These are phyloP conservation scores for Esox masquinongy DNA, from an alignment of 2,797 vertebrate species.

Conservation along the genomic window DNA sequence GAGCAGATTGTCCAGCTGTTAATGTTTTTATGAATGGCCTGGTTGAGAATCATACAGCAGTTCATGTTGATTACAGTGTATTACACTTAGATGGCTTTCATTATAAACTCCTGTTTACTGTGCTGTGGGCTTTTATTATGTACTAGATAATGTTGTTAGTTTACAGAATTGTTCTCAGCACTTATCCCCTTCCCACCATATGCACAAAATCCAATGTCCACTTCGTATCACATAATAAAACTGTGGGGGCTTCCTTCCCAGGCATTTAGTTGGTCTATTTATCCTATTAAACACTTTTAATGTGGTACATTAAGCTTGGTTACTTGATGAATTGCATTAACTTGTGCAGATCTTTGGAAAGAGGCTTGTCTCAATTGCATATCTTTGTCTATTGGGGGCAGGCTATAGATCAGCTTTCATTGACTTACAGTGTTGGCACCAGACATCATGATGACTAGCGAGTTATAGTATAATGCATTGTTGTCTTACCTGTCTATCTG, in stretches of 20 bases:
- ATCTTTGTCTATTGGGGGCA: constrained; percentile 31
- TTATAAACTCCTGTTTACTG: neutral
- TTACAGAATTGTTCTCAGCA: neutral
- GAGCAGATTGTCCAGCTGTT: neutral
- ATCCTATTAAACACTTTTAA: constrained; percentile 28
- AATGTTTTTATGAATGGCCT: neutral
- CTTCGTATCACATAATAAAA: neutral
- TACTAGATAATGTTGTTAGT: neutral
- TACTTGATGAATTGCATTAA: constrained; percentile 55
- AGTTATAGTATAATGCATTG: neutral
- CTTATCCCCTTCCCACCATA: neutral
- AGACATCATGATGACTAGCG: constrained; percentile 27
- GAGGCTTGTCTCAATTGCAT: constrained; percentile 21
- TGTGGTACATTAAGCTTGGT: constrained; percentile 35
- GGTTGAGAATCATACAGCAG: neutral
- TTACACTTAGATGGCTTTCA: neutral
- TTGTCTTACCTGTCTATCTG: neutral
- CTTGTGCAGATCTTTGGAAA: constrained; percentile 40
- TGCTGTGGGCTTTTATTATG: constrained; percentile 1
- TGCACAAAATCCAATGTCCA: neutral
- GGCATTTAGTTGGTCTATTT: constrained; percentile 18
- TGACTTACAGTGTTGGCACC: constrained; percentile 27
- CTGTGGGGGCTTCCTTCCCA: neutral
- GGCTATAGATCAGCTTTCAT: constrained; percentile 20
- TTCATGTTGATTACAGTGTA: neutral